Base-by-base conservation (phyloP, 2,888 invertebrate genomes). In the Trachelus troglodyta region DNA sequence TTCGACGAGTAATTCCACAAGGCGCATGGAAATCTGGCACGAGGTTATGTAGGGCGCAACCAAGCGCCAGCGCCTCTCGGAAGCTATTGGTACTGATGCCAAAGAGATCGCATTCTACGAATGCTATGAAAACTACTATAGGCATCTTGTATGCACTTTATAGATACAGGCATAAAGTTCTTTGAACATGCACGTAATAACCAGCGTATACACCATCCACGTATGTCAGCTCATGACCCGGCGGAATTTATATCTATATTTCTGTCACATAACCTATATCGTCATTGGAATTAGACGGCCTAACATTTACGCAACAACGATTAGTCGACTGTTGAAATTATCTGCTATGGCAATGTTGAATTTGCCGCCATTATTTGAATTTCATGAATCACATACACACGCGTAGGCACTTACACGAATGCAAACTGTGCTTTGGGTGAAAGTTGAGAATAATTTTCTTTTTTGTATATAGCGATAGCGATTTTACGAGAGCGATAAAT, bases 31-130 rank as follows among this genome's bases (percentile, higher is more conserved):
- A 75, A 37, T 77, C 82, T 88, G 89, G 89, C 89, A 86, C 85
- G 82, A 30, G 75, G 80, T 77, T 78, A 89, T 88, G 82, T 88
- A 86, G 88, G 89, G 80, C 80, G 78, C 73, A 74, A 69, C 34
- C 75, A 76, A 84, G 84, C 87, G 88, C 88, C 89, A 89, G 85
- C 86, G 87, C 81, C 88, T 89, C 89, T 86, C 81, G 83, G 89
- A 88, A 85, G 82, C 82, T 80, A 81, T 79, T 79, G 75, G 81
- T 80, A 76, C 77, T 82, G 78, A 83, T 89, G 89, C 89, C 89
- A 89, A 89, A 85, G 85, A 85, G 87, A 85, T 85, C 85, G 81
- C 81, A 84, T 89, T 89, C 88, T 85, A 75, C 88, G 89, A 88
- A 89, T 79, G 81, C 85, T 83, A 85, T 83, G 86, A 86, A 87